These are phyloP conservation scores for Cylas formicarius DNA, from an alignment of 1,140 invertebrate species.

Conservation along the genomic window DNA sequence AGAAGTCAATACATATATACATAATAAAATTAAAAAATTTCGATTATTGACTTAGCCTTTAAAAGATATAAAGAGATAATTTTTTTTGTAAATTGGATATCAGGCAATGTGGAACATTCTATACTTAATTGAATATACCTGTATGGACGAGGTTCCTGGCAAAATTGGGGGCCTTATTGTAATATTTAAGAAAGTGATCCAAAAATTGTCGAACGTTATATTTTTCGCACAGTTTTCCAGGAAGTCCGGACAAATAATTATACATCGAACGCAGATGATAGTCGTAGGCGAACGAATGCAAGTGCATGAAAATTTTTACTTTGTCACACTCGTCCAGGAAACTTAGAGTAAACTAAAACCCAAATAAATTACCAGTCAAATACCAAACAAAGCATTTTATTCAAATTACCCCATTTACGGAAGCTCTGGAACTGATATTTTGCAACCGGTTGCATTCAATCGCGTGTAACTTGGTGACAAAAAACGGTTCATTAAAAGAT, in stretches of 20 bases:
- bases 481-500: slow-evolving; percentile 66
- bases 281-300: slow-evolving; percentile 85
- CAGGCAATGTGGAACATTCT: neutral
- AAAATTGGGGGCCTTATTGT: slow-evolving; percentile 75
- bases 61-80: too few relatives aligned
- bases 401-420: slow-evolving; percentile 52
- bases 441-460: slow-evolving; percentile 61
- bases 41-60: too few relatives aligned
- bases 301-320: slow-evolving; percentile 66
- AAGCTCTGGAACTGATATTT: slow-evolving; percentile 46
- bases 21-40: too few relatives aligned
- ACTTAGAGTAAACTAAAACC: slow-evolving; percentile 56
- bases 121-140: slow-evolving; percentile 45
- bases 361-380: slow-evolving; percentile 12
- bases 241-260: slow-evolving; percentile 58
- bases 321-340: slow-evolving; percentile 74
- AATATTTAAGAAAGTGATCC: slow-evolving; percentile 78
- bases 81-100: slow-evolving; percentile 8
- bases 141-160: slow-evolving; percentile 70
- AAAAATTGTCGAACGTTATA: slow-evolving; percentile 74
- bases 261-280: slow-evolving; percentile 73
- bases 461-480: slow-evolving; percentile 63
- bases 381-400: slow-evolving; percentile 6
- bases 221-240: slow-evolving; percentile 52
- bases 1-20: too few relatives aligned